Evolutionary conservation across 23 tunicate species (phyloP), one percentile per base, ranked within the genome.

Genomic region (Styela clava): DNA sequence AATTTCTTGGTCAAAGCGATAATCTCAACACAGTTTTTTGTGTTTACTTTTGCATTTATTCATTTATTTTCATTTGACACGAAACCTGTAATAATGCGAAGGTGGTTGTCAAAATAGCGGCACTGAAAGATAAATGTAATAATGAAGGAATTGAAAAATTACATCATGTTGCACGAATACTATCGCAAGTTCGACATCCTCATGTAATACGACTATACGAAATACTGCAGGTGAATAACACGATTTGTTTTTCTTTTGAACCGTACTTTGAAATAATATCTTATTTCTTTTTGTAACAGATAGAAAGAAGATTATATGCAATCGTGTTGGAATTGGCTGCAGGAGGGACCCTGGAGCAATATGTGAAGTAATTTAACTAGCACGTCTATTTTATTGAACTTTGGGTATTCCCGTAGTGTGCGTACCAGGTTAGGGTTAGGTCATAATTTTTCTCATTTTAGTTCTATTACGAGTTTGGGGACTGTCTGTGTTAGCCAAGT

Each of bases 151-250:
- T 67, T 24, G 24, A 1, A 25, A 27, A 67, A 29, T 22, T 67
- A 67, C 71, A 67, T 67, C 71, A 67, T 67, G 71, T 67, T 16
- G 71, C 71, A 29, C 19, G 31, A 67, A 67, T 67, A 67, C 22
- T 67, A 29, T 67, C 71, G 16, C 71, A 67, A 67, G 71, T 67
- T 67, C 71, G 71, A 0, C 71, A 67, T 29, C 71, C 71, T 16
- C 71, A 67, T 67, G 24, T 67, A 22, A 67, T 67, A 16, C 19
- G 71, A 67, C 71, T 67, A 0, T 67, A 67, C 2, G 71, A 67
- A 29, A 29, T 67, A 25, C 22, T 67, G 22, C 71, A 67, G 71
- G 71, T 67, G 22, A 29, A 29, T 5, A 44, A n/a, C n/a, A n/a
- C n/a, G n/a, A n/a, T n/a, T n/a, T n/a, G n/a, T n/a, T n/a, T n/a